A percentile compares a stretch with the other conserved stretches of the same genome.
Conservation (phyloP, 2,113 vertebrate genomes). For the Haplochromis burtoni region DNA sequence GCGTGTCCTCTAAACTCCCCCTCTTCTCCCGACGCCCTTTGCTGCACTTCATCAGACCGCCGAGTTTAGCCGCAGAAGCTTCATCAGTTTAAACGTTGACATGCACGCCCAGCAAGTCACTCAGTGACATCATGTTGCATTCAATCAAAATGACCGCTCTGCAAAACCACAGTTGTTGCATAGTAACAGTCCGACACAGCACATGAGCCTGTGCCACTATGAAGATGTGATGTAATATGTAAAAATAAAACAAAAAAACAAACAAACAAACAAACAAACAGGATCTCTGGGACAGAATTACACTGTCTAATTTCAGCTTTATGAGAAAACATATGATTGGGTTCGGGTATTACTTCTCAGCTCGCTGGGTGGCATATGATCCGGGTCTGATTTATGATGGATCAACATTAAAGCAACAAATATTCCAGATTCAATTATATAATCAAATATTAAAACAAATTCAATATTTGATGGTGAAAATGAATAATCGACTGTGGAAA, state of each 20-base stretch:
- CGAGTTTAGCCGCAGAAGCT: not conserved
- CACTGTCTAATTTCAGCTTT: not conserved
- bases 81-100: not conserved
- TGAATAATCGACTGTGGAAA: not conserved
- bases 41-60: not conserved
- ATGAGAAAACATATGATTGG: not conserved
- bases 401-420: not conserved
- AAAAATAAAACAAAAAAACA: not conserved
- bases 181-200: not conserved
- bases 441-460: not conserved
- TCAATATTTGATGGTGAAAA: not conserved
- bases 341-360: not conserved
- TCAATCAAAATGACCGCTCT: not conserved
- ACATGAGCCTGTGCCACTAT: not conserved
- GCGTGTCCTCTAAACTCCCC: not conserved
- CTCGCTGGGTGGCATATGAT: not conserved
- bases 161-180: not conserved
- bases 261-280: not conserved
- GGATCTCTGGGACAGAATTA: not conserved
- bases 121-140: slow-evolving; percentile 12
- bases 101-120: not conserved
- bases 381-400: slow-evolving; percentile 11
- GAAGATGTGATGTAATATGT: not conserved
- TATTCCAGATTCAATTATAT: not conserved
- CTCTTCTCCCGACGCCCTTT: not conserved